Conservation (phyloP, 2,113 vertebrate species). For the Paramisgurnus dabryanus region DNA sequence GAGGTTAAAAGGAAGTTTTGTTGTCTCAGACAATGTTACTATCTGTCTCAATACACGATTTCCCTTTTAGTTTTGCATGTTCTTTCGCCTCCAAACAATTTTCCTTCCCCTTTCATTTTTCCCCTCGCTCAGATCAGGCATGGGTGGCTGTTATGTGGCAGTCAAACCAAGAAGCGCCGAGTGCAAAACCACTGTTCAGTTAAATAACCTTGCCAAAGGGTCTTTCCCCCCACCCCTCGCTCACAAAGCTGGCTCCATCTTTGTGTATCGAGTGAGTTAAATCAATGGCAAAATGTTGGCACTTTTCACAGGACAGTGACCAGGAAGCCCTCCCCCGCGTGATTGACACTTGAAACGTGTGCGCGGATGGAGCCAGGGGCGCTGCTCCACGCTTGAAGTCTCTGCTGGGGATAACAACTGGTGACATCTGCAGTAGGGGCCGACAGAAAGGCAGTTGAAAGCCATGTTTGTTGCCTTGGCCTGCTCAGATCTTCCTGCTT, state of each 20-base stretch:
- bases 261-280: slow-evolving; percentile 90
- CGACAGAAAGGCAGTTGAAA: slow-evolving; percentile 91
- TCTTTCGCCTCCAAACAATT: slow-evolving; percentile 68
- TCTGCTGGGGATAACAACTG: slow-evolving; percentile 90
- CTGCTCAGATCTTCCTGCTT: slow-evolving; percentile 87
- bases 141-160: slow-evolving; percentile 81
- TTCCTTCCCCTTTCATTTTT: slow-evolving; percentile 54
- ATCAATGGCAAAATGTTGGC: slow-evolving; percentile 92
- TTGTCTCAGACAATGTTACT: slow-evolving; percentile 70
- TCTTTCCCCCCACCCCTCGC: slow-evolving; percentile 70
- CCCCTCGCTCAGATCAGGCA: slow-evolving; percentile 35
- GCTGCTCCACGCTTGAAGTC: slow-evolving; percentile 84
- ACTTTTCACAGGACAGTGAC: slow-evolving; percentile 93
- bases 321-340: slow-evolving; percentile 77
- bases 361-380: slow-evolving; percentile 88
- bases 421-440: slow-evolving; percentile 91
- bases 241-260: slow-evolving; percentile 87
- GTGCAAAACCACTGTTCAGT: slow-evolving; percentile 80
- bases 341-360: slow-evolving; percentile 95
- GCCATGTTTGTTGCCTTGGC: slow-evolving; percentile 86
- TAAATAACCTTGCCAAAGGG: slow-evolving; percentile 91
- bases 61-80: slow-evolving; percentile 83
- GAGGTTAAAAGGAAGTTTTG: slow-evolving; percentile 71
- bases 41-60: slow-evolving; percentile 78
- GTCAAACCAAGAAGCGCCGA: slow-evolving; percentile 86